phyloP scores from a whole-genome alignment of 1,140 invertebrate species.

The Meloidogyne hapla region DNA sequence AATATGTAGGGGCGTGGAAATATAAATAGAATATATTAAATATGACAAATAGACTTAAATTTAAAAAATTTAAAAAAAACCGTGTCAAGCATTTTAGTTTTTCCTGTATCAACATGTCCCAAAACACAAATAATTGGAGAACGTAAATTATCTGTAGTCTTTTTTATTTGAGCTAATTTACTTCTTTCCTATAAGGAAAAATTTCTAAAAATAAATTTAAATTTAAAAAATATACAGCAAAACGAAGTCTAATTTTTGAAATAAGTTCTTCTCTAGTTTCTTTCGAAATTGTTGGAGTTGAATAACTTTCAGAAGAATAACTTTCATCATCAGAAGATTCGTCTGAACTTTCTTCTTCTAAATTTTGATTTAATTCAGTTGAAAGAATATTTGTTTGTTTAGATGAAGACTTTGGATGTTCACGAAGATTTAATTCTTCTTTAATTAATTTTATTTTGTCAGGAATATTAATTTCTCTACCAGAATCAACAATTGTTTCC shows the following conservation, averaged over 20 bases:
- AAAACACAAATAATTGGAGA: slow-evolving; percentile 96
- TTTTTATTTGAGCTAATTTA: slow-evolving; percentile 71
- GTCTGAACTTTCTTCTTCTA: slow-evolving; percentile 26
- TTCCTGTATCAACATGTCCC: slow-evolving; percentile 99
- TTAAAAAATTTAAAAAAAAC: slow-evolving; percentile 28
- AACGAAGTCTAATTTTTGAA: slow-evolving; percentile 29
- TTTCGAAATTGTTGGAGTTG: slow-evolving; percentile 46
- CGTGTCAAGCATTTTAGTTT: slow-evolving; percentile 98
- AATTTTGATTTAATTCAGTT: neutral
- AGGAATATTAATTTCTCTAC: slow-evolving; percentile 1
- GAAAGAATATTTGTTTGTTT: slow-evolving; percentile 21
- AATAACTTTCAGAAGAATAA: slow-evolving; percentile 40
- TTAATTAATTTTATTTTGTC: neutral
- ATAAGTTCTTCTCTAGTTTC: slow-evolving; percentile 41
- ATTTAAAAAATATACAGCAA: slow-evolving; percentile 24
- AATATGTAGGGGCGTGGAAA: too few species aligned
- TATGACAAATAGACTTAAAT: too few species aligned
- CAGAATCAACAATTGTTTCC: slow-evolving; percentile 45
- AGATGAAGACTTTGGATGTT: neutral
- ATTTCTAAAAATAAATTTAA: slow-evolving; percentile 11
- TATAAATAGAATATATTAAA: too few species aligned
- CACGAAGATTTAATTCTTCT: slow-evolving; percentile 8
- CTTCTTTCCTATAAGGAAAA: slow-evolving; percentile 34
- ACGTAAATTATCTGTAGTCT: slow-evolving; percentile 76
- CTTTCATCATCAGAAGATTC: slow-evolving; percentile 43